A percentile compares a stretch with the other conserved stretches of the same genome.
Evolutionary conservation across 2,888 invertebrate genomes (phyloP).

Genomic region (Taphrorychus bicolor): DNA sequence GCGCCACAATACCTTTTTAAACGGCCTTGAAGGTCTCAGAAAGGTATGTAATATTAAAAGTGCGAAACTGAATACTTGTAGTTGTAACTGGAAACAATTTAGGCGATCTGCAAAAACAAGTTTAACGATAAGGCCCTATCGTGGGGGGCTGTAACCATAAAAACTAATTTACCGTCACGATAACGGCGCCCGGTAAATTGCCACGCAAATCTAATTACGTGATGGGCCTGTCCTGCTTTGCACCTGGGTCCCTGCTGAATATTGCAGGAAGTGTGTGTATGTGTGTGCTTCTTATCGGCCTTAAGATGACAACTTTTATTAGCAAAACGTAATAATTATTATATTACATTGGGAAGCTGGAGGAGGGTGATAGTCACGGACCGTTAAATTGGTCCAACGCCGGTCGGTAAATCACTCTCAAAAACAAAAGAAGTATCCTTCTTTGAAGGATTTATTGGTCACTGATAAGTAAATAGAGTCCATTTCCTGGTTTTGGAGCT

Average conservation of each 20-base stretch:
- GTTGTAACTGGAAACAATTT: too few relatives aligned
- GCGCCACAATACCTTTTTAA: too few relatives aligned
- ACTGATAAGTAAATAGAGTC: too few relatives aligned
- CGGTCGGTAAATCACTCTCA: too few relatives aligned
- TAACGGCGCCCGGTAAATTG: background rate
- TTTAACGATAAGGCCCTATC: conserved; percentile 2
- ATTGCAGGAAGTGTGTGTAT: background rate
- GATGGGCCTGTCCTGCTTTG: background rate
- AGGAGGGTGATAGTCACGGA: background rate
- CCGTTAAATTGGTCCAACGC: too few relatives aligned
- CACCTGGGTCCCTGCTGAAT: background rate
- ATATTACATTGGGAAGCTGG: background rate
- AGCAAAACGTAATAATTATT: background rate
- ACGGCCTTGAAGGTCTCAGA: too few relatives aligned
- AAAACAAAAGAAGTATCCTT: too few relatives aligned
- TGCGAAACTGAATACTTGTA: too few relatives aligned
- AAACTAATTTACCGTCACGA: conserved; percentile 3
- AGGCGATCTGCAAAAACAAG: too few relatives aligned
- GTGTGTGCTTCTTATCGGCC: background rate
- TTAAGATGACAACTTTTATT: background rate
- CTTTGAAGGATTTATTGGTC: too few relatives aligned
- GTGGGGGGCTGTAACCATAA: background rate
- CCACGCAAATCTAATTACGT: background rate
- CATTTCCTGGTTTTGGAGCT: too few relatives aligned
- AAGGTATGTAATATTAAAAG: too few relatives aligned